phyloP scores from a whole-genome alignment of 2,797 vertebrate species.

The Gadopsis bispinosus region DNA sequence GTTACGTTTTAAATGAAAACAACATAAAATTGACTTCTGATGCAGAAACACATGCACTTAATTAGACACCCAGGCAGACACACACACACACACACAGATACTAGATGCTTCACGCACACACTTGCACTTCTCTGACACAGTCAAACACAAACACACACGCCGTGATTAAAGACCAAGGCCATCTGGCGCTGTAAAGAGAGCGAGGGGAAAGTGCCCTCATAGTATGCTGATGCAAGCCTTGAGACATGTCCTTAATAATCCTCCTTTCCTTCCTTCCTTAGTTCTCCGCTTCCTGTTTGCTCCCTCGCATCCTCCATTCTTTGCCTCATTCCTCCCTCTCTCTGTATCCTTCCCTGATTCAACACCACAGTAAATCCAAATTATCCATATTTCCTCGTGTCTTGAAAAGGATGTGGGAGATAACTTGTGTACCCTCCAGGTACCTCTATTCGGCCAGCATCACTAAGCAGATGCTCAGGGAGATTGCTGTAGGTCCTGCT shows the following conservation, averaged over 20 bases:
- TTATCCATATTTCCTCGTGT: slow-evolving; percentile 61
- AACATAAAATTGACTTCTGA: slow-evolving; percentile 35
- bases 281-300: slow-evolving; percentile 46
- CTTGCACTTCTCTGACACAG: slow-evolving; percentile 22
- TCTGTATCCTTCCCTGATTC: slow-evolving; percentile 36
- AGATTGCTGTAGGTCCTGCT: slow-evolving; percentile 51
- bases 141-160: slow-evolving; percentile 40
- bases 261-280: slow-evolving; percentile 55
- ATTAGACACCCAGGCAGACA: slow-evolving; percentile 43
- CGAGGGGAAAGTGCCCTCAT: slow-evolving; percentile 67
- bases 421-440: slow-evolving; percentile 64
- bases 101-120: slow-evolving; percentile 32
- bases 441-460: slow-evolving; percentile 58
- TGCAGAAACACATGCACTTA: slow-evolving; percentile 27
- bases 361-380: slow-evolving; percentile 56
- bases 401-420: slow-evolving; percentile 48
- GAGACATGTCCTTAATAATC: slow-evolving; percentile 69
- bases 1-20: slow-evolving; percentile 37
- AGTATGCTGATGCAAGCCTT: slow-evolving; percentile 78
- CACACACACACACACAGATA: slow-evolving; percentile 6
- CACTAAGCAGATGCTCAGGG: slow-evolving; percentile 61
- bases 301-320: slow-evolving; percentile 25
- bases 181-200: slow-evolving; percentile 73
- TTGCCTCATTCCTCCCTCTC: slow-evolving; percentile 4
- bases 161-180: slow-evolving; percentile 80